Percentiles rank a stretch among this genome's conserved stretches.
phyloP scores from a whole-genome alignment of 2,888 invertebrate species.

The Tinea pellionella region DNA sequence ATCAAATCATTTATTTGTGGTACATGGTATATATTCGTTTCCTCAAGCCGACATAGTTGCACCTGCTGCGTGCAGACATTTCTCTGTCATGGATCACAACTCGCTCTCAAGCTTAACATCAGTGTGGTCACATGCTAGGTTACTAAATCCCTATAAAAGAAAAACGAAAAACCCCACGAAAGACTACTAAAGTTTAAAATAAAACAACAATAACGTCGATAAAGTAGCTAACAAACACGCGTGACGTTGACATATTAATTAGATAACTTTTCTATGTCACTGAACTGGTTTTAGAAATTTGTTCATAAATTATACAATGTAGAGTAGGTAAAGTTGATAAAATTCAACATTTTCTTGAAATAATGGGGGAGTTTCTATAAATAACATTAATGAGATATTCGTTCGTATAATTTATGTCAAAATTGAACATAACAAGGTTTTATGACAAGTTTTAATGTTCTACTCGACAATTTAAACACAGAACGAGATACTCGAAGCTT shows the following conservation, averaged over 20 bases:
- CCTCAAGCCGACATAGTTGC: too few species aligned
- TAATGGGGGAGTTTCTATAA: background rate
- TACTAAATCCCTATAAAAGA: too few species aligned
- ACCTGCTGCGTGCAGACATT: too few species aligned
- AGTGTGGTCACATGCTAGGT: too few species aligned
- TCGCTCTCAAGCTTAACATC: too few species aligned
- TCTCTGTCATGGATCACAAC: too few species aligned
- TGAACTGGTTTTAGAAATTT: background rate
- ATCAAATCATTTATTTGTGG: too few species aligned
- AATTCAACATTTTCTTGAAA: background rate
- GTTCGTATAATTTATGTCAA: conserved; percentile 3
- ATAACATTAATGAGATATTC: background rate
- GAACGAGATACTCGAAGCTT: background rate
- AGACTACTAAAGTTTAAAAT: background rate
- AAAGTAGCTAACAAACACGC: background rate
- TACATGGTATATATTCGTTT: too few species aligned
- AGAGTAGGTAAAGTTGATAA: background rate
- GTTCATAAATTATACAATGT: background rate
- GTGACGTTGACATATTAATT: background rate
- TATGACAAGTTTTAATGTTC: background rate
- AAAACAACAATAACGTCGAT: background rate
- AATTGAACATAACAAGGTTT: conserved; percentile 1
- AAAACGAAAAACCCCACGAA: too few species aligned
- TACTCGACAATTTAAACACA: background rate
- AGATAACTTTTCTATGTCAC: background rate